phyloP scores from a whole-genome alignment of 2,888 invertebrate species.

The Pinctada fucata region DNA sequence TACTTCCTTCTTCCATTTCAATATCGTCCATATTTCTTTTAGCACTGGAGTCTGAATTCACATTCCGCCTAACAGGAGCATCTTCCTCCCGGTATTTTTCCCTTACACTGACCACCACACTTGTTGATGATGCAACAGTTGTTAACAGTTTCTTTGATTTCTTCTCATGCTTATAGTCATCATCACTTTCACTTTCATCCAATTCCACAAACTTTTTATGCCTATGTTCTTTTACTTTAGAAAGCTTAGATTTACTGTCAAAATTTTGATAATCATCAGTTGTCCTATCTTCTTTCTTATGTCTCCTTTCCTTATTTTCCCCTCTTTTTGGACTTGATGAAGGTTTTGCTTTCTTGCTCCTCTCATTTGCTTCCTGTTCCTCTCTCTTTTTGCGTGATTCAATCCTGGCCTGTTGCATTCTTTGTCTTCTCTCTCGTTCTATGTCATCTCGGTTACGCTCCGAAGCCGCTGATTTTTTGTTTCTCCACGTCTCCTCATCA shows the following conservation, averaged over 20 bases:
- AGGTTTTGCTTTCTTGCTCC: slow-evolving; percentile 8
- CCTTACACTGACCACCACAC: background rate
- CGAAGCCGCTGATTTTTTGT: slow-evolving; percentile 48
- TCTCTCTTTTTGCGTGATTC: slow-evolving; percentile 27
- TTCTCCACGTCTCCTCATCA: slow-evolving; percentile 52
- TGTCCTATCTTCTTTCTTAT: background rate
- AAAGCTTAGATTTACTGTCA: background rate
- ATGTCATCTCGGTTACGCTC: slow-evolving; percentile 54
- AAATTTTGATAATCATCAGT: slow-evolving; percentile 2
- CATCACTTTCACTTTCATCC: slow-evolving; percentile 33
- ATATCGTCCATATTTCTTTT: slow-evolving; percentile 14
- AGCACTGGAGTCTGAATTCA: background rate
- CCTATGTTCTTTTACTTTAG: slow-evolving; percentile 32
- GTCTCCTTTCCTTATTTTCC: slow-evolving; percentile 1
- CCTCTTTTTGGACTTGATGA: background rate
- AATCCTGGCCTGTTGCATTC: slow-evolving; percentile 36
- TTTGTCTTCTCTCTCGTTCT: slow-evolving; percentile 51
- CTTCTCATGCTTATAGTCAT: slow-evolving; percentile 11
- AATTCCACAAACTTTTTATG: slow-evolving; percentile 34
- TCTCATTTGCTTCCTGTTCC: background rate
- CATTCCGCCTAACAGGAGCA: background rate
- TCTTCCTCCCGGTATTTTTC: background rate
- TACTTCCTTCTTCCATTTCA: background rate
- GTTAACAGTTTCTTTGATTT: slow-evolving; percentile 12
- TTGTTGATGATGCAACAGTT: slow-evolving; percentile 16